Evolutionary conservation across 1,140 invertebrate genomes (phyloP).

Genomic region (Penaeus chinensis): DNA sequence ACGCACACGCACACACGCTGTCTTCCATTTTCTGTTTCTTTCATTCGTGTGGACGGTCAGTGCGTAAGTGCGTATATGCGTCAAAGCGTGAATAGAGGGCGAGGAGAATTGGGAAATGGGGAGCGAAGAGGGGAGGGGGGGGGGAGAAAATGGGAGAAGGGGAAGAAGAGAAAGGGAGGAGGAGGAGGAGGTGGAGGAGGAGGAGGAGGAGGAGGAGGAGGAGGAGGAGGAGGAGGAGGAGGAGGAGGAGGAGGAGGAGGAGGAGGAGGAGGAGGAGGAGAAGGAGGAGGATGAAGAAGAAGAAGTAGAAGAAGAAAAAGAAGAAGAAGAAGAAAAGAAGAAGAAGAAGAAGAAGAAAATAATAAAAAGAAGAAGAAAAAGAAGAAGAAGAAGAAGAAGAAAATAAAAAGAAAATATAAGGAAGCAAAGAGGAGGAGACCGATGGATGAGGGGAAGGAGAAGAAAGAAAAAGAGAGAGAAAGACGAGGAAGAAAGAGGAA

Average conservation of each 20-base stretch:
- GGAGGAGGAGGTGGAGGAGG: constrained; percentile 3
- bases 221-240: not conserved
- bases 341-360: too few relatives aligned
- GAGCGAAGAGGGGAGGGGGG: not conserved
- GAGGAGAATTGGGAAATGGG: too few relatives aligned
- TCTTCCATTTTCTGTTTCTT: not conserved
- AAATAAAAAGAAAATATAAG: not conserved
- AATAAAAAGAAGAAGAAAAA: not conserved
- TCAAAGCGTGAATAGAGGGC: too few relatives aligned
- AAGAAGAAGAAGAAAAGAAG: too few relatives aligned
- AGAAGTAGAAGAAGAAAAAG: not conserved
- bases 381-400: not conserved
- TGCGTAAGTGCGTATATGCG: too few relatives aligned
- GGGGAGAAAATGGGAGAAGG: not conserved
- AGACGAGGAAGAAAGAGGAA: not conserved
- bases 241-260: not conserved
- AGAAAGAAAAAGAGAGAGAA: not conserved
- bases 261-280: not conserved
- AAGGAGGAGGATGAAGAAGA: constrained; percentile 1
- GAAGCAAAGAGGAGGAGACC: not conserved
- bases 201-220: not conserved
- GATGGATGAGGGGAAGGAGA: not conserved
- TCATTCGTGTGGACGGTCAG: too few relatives aligned
- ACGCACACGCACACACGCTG: not conserved
- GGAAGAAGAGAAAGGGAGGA: not conserved